These are phyloP conservation scores for Pollicipes pollicipes DNA, from an alignment of 1,140 invertebrate genomes.

Conservation along the genomic window DNA sequence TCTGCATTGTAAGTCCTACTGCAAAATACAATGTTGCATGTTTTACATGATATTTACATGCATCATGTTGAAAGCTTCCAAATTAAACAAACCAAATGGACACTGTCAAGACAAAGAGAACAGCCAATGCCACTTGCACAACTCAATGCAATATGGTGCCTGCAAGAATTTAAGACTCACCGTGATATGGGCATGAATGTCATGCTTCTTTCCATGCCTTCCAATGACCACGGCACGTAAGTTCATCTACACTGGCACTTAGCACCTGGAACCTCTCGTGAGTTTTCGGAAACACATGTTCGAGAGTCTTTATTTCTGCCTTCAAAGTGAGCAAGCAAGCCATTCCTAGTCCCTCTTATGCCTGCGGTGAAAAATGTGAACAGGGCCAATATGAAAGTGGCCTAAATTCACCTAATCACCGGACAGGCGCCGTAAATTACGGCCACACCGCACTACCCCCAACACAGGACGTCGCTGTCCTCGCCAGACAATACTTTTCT, in stretches of 20 bases:
- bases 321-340: slow-evolving; percentile 93
- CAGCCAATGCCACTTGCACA: neutral
- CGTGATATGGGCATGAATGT: slow-evolving; percentile 95
- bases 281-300: slow-evolving; percentile 80
- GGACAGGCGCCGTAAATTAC: neutral
- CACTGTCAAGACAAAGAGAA: neutral
- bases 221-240: slow-evolving; percentile 89
- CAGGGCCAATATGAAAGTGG: neutral
- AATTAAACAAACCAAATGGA: neutral
- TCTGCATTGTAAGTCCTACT: neutral
- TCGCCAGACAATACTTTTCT: neutral
- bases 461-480: neutral
- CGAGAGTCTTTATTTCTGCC: slow-evolving; percentile 90
- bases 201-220: slow-evolving; percentile 79
- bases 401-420: neutral
- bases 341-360: slow-evolving; percentile 35
- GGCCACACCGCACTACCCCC: neutral
- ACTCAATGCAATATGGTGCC: too few relatives aligned
- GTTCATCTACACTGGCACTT: slow-evolving; percentile 90
- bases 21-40: neutral
- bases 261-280: slow-evolving; percentile 93
- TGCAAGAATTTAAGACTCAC: slow-evolving; percentile 42
- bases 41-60: neutral
- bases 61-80: neutral
- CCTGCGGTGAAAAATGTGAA: neutral